These are phyloP conservation scores for Phenganax stokvisi DNA, from an alignment of 92 coral and sea anemone species.

Conservation along the genomic window DNA sequence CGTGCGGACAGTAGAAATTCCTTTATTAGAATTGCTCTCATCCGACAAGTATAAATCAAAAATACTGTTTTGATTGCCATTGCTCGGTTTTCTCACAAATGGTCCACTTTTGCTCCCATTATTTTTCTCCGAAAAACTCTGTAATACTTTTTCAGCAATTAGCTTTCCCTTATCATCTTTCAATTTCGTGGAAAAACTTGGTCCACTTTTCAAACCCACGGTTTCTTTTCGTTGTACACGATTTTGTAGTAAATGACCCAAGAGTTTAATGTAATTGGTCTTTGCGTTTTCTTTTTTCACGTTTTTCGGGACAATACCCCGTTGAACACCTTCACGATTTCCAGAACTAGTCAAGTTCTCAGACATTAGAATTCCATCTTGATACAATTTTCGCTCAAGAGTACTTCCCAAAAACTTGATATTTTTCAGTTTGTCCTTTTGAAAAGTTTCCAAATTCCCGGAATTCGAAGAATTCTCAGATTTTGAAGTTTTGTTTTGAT, in stretches of 20 bases:
- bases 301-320: background rate
- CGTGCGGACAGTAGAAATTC: background rate
- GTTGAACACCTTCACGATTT: too few species aligned
- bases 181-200: background rate
- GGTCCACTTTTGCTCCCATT: background rate
- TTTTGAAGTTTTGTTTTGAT: background rate
- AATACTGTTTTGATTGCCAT: background rate
- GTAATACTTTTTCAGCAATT: background rate
- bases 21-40: background rate
- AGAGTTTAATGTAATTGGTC: background rate
- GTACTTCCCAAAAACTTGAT: background rate
- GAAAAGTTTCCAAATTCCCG: background rate
- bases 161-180: background rate
- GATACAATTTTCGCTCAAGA: background rate
- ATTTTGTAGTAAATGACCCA: background rate
- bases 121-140: background rate
- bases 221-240: background rate
- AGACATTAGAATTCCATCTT: background rate
- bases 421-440: background rate
- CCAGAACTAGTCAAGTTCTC: background rate
- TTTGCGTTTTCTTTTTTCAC: background rate
- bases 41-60: too few species aligned
- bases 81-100: background rate
- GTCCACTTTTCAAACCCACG: background rate
- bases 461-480: background rate